Conservation (phyloP, 1,140 invertebrate genomes). For the Ceratoteleas bidentatus region DNA sequence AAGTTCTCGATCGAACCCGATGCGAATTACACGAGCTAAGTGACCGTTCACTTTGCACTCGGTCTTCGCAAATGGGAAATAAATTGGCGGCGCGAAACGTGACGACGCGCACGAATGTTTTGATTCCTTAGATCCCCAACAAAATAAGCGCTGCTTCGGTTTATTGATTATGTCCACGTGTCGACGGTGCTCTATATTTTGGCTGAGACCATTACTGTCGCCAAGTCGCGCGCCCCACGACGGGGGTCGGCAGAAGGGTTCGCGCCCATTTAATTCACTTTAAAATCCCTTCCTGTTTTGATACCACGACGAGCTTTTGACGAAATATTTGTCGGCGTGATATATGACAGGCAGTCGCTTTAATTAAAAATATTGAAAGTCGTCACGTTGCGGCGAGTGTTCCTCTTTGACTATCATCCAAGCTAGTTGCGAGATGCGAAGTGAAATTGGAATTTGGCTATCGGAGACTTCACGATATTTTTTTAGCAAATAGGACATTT, state of each 20-base stretch:
- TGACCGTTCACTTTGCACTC: too few relatives aligned
- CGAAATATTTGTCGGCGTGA: slow-evolving; percentile 46
- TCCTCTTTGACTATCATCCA: not conserved
- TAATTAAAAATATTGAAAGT: slow-evolving; percentile 50
- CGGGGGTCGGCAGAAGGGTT: slow-evolving; percentile 62
- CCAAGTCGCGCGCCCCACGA: slow-evolving; percentile 59
- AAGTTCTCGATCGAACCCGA: too few relatives aligned
- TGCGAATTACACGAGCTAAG: too few relatives aligned
- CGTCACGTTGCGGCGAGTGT: not conserved
- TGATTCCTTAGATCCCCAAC: too few relatives aligned
- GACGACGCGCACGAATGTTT: too few relatives aligned
- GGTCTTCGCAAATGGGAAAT: too few relatives aligned
- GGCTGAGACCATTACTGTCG: slow-evolving; percentile 30
- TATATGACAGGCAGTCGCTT: slow-evolving; percentile 42
- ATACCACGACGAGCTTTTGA: slow-evolving; percentile 43
- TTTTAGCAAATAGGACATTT: too few relatives aligned
- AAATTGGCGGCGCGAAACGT: too few relatives aligned
- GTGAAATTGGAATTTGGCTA: too few relatives aligned
- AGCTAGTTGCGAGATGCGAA: not conserved
- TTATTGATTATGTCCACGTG: slow-evolving; percentile 45
- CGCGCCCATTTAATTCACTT: slow-evolving; percentile 79
- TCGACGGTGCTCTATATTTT: slow-evolving; percentile 55
- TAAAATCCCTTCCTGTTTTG: slow-evolving; percentile 73
- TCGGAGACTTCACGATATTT: too few relatives aligned
- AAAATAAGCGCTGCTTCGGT: slow-evolving; percentile 43